Conservation (phyloP, 2,888 invertebrate genomes). For the Seira musarum region DNA sequence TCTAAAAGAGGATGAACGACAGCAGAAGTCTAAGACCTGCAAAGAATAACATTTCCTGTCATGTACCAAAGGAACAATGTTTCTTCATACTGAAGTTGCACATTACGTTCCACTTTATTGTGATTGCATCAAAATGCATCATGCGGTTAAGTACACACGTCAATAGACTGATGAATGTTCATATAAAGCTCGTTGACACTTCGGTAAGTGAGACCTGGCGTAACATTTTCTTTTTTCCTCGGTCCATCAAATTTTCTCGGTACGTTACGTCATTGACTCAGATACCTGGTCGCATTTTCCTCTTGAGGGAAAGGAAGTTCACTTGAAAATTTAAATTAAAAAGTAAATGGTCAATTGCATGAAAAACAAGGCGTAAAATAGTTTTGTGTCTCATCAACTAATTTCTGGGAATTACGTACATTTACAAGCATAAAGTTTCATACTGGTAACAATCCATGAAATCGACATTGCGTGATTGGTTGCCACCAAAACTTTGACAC, state of each 20-base stretch:
- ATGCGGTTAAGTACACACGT: slow-evolving; percentile 21
- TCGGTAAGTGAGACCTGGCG: too few relatives aligned
- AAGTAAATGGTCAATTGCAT: slow-evolving; percentile 36
- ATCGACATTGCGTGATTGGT: slow-evolving; percentile 30
- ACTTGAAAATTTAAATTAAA: neutral
- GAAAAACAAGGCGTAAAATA: slow-evolving; percentile 41
- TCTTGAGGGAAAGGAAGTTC: slow-evolving; percentile 7
- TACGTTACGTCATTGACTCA: slow-evolving; percentile 9
- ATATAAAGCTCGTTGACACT: too few relatives aligned
- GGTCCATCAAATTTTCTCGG: slow-evolving; percentile 7
- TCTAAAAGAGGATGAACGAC: neutral
- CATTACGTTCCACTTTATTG: slow-evolving; percentile 43
- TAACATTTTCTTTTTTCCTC: neutral
- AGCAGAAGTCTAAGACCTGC: slow-evolving; percentile 11
- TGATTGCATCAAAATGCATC: slow-evolving; percentile 28
- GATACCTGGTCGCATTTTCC: too few relatives aligned
- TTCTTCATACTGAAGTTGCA: neutral
- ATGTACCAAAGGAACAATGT: slow-evolving; percentile 27
- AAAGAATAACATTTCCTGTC: slow-evolving; percentile 39
- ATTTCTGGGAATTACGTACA: slow-evolving; percentile 22
- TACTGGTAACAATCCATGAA: slow-evolving; percentile 45
- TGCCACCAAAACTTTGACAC: neutral
- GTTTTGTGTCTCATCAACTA: slow-evolving; percentile 18
- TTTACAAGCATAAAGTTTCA: slow-evolving; percentile 5
- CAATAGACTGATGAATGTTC: too few relatives aligned